A percentile compares a stretch with the other conserved stretches of the same genome.
Conservation (phyloP, 1,140 invertebrate genomes). For the Calycopis cecrops region DNA sequence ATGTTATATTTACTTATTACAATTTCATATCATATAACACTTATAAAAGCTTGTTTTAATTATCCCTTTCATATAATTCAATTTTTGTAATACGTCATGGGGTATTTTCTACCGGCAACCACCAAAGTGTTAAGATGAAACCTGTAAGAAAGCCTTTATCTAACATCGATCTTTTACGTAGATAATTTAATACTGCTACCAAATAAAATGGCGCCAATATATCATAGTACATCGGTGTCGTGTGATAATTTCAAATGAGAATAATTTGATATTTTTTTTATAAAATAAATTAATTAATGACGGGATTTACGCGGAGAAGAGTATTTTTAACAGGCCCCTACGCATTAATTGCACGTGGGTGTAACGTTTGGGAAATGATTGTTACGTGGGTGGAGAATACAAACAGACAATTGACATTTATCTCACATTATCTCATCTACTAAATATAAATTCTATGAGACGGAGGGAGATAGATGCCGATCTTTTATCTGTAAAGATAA, state of each 20-base stretch:
- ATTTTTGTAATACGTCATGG: not conserved
- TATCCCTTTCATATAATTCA: no score
- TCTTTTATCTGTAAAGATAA: no score
- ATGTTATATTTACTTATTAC: no score
- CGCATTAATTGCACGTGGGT: not conserved
- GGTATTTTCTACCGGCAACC: not conserved
- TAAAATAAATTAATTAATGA: constrained; percentile 64
- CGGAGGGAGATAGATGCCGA: no score
- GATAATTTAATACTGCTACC: constrained; percentile 46
- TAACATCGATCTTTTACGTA: constrained; percentile 44
- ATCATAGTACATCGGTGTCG: constrained; percentile 6
- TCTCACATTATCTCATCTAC: no score
- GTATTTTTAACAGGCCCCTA: constrained; percentile 8
- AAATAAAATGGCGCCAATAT: constrained; percentile 28
- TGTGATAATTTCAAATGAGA: constrained; percentile 1
- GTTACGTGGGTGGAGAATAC: no score
- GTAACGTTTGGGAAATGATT: not conserved
- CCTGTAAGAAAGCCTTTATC: constrained; percentile 8
- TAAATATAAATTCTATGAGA: no score
- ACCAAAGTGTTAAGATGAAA: not conserved
- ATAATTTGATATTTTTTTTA: not conserved
- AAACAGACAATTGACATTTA: no score
- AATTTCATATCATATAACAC: no score
- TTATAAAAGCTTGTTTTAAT: no score
- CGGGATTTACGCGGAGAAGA: constrained; percentile 12